These are phyloP conservation scores for Pseudopodoces humilis DNA, from an alignment of 2,113 vertebrate genomes.

Conservation along the genomic window DNA sequence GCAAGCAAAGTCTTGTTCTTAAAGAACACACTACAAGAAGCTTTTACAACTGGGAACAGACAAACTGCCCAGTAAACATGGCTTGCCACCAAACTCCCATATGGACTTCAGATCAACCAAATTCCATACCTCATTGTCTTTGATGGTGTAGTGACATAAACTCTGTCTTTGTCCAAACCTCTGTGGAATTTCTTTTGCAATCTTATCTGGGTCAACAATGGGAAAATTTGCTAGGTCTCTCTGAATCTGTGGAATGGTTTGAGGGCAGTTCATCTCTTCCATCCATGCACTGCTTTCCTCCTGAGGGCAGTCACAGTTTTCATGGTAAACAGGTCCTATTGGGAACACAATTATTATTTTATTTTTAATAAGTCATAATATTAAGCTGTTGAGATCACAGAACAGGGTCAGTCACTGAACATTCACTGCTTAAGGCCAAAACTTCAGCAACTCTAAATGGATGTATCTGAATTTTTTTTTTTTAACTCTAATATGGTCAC, in stretches of 20 bases:
- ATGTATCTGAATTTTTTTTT: background rate
- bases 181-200: constrained; percentile 86
- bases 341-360: background rate
- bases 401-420: background rate
- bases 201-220: constrained; percentile 85
- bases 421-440: background rate
- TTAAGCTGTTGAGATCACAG: background rate
- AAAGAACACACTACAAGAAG: background rate
- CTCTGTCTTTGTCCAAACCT: constrained; percentile 95
- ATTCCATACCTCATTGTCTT: constrained; percentile 86
- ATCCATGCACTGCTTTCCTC: constrained; percentile 81
- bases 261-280: constrained; percentile 86
- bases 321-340: constrained; percentile 91
- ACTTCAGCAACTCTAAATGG: background rate
- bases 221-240: constrained; percentile 83
- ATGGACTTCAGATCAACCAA: background rate
- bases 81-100: background rate
- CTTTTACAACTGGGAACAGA: background rate
- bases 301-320: constrained; percentile 91
- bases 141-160: constrained; percentile 96
- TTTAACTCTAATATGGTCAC: background rate
- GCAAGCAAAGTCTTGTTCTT: background rate
- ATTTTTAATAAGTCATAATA: background rate
- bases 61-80: background rate
- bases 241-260: constrained; percentile 86